Conservation (phyloP, 2,797 vertebrate genomes). For the Falco rusticolus region DNA sequence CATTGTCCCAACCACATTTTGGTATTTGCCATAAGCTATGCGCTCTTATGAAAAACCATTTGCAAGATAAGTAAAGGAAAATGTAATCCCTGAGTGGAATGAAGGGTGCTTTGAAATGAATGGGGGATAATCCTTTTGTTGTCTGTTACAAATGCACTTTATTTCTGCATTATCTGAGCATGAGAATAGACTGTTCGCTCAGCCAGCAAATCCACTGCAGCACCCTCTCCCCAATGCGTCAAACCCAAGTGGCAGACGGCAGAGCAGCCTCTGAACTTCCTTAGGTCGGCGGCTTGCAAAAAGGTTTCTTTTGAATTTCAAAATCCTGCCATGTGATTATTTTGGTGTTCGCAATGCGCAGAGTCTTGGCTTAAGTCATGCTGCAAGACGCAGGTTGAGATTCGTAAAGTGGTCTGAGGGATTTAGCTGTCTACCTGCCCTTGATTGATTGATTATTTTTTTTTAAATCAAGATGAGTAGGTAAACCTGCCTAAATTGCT, state of each 20-base stretch:
- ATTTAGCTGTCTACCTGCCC: constrained; percentile 14
- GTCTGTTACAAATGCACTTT: constrained; percentile 80
- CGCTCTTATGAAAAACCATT: constrained; percentile 73
- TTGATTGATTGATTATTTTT: not conserved
- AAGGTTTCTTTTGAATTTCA: constrained; percentile 18
- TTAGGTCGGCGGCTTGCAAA: not conserved
- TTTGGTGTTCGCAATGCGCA: not conserved
- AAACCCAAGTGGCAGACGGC: not conserved
- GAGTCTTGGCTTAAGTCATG: not conserved
- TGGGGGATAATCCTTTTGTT: constrained; percentile 83
- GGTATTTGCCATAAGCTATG: constrained; percentile 70
- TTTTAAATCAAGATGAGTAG: not conserved
- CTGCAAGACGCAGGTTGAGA: not conserved
- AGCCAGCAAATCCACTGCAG: constrained; percentile 65
- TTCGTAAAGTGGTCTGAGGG: not conserved
- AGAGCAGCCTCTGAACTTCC: not conserved
- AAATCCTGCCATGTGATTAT: not conserved
- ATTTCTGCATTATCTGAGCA: constrained; percentile 79
- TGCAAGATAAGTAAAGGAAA: constrained; percentile 83
- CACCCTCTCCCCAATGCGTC: constrained; percentile 49
- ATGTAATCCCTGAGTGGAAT: constrained; percentile 81
- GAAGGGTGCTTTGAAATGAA: constrained; percentile 82
- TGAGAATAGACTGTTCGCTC: constrained; percentile 65
- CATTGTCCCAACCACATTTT: constrained; percentile 64
- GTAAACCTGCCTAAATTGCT: constrained; percentile 2